These are phyloP conservation scores for Onychomys arenicola DNA, from an alignment of 2,797 vertebrate genomes.

Conservation along the genomic window DNA sequence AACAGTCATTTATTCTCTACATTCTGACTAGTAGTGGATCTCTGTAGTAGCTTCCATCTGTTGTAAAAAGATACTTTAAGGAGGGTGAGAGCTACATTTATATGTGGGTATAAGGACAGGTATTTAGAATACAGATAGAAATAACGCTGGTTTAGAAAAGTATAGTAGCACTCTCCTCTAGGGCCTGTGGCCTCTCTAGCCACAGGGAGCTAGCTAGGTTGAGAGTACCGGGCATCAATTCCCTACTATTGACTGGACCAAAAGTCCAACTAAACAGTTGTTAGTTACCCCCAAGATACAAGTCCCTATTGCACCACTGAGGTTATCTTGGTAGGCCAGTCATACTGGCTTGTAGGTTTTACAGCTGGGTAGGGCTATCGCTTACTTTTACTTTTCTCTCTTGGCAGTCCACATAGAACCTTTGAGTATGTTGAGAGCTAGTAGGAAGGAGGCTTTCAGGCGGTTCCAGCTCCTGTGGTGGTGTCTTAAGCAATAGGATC, in stretches of 20 bases:
- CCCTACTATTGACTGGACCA: not conserved
- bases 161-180: not conserved
- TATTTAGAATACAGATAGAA: not conserved
- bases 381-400: not conserved
- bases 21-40: not conserved
- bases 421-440: not conserved
- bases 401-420: not conserved
- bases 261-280: not conserved
- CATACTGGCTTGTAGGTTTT: not conserved
- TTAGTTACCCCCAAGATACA: not conserved
- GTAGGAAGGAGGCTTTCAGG: not conserved
- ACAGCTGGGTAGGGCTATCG: not conserved
- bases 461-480: not conserved
- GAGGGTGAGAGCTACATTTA: not conserved
- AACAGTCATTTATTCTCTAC: not conserved
- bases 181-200: not conserved
- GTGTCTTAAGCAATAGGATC: not conserved
- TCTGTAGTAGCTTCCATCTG: not conserved
- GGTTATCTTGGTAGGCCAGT: not conserved
- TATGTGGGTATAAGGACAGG: not conserved
- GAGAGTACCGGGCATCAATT: not conserved
- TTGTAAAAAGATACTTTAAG: not conserved
- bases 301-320: not conserved
- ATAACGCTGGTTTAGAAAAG: not conserved
- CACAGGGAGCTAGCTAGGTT: not conserved